A percentile compares a stretch with the other conserved stretches of the same genome.
These are phyloP conservation scores for Nothobranchius furzeri DNA, from an alignment of 2,113 vertebrate genomes.

Conservation along the genomic window DNA sequence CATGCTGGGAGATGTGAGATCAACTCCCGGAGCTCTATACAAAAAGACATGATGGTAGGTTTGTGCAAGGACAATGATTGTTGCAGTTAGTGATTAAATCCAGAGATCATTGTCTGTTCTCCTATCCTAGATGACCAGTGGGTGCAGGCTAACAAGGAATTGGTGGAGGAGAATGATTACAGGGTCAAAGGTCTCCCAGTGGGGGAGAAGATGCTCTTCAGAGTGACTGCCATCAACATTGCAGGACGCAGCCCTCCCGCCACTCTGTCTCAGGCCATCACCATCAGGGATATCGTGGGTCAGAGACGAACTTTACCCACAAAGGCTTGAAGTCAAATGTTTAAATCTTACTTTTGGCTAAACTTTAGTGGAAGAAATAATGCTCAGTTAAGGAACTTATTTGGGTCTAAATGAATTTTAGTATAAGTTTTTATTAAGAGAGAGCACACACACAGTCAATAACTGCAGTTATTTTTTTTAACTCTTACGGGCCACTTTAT, in stretches of 20 bases:
- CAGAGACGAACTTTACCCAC: slow-evolving; percentile 46
- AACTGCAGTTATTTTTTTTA: too few relatives aligned
- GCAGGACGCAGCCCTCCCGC: slow-evolving; percentile 85
- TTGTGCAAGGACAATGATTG: too few relatives aligned
- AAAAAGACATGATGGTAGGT: too few relatives aligned
- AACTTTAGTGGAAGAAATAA: neutral
- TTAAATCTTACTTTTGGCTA: neutral
- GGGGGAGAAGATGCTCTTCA: slow-evolving; percentile 85
- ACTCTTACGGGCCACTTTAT: too few relatives aligned
- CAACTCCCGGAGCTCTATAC: too few relatives aligned
- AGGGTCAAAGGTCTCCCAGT: slow-evolving; percentile 84
- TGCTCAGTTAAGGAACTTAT: neutral
- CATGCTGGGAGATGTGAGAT: too few relatives aligned
- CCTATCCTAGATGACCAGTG: slow-evolving; percentile 81
- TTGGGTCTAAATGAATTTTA: too few relatives aligned
- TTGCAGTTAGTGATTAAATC: too few relatives aligned
- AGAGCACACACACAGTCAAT: too few relatives aligned
- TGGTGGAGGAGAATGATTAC: slow-evolving; percentile 77
- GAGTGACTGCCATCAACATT: slow-evolving; percentile 85
- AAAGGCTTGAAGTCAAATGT: neutral
- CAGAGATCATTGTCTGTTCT: neutral
- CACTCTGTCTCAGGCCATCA: slow-evolving; percentile 80
- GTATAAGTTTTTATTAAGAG: too few relatives aligned
- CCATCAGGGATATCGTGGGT: slow-evolving; percentile 88
- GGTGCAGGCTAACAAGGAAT: slow-evolving; percentile 78